Base-by-base conservation (phyloP, 2,113 vertebrate genomes). In the Silurus meridionalis region DNA sequence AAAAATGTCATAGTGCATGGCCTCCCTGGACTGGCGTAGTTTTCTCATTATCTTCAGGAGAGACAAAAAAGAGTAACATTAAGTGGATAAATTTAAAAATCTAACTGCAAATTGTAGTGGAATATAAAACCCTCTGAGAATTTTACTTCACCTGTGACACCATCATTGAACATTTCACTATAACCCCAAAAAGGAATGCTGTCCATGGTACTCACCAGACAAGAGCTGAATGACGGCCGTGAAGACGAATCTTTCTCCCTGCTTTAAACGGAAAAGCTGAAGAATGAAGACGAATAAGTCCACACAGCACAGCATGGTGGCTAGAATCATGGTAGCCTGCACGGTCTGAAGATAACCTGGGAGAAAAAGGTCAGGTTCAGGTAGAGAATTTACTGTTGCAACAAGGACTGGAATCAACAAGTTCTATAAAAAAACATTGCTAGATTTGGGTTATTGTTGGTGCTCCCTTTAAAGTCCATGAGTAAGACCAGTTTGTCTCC, bases 191-290 rank as follows among this genome's bases (percentile, higher is more conserved):
- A 57, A 53, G 6, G 28, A 28, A 2, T 6, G 52, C 9, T 14
- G 74, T 53, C 8, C 14, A 1, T 7, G 28, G 17, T 60, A 97
- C 98, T 96, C 90, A 99, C 98, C 96, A 8, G 97, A 95, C 91
- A 99, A 55, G 23, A 99, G 95, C 93, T 99, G 97, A 89, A 99
- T 96, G 88, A 96, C 23, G 64, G 97, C 96, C 0, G 98, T 97
- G 87, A 98, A 93, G 82, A 97, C 91, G 52, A 99, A 99, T 91
- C 98, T 93, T 91, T 99, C 97, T 48, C 98, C 98, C 93, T 99
- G 97, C 90, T 98, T 96, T 86, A 99, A 95, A 85, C 95, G 96
- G 95, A 99, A 99, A 85, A 99, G 97, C 90, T 99, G 98, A n/a
- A 99, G 95, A 90, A 99, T 91, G 91, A 99, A 99, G 89, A 97